Base-by-base conservation (phyloP, 1,140 invertebrate species). In the Heliothis virescens region DNA sequence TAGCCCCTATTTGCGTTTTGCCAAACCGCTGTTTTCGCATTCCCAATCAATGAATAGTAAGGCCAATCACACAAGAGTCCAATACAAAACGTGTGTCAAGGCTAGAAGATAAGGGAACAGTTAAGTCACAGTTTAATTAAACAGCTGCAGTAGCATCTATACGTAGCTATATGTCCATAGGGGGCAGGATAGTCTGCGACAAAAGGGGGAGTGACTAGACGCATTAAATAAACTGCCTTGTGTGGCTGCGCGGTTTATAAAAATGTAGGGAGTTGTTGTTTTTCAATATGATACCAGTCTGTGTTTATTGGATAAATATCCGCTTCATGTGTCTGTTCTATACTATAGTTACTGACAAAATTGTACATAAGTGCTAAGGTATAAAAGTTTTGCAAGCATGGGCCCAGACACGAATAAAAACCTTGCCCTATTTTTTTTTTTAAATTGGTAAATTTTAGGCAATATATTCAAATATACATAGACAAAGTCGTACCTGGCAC, bases 131-230 rank as follows among this genome's bases (percentile, higher is more conserved):
- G 47, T 26, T 18, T 71, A 69, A 69, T 69, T 69, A 71, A 26
- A 53, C 21, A 71, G 2, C 3, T 41, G 48, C 4, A 13, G 7
- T 11, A 18, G 53, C 21, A 55, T 34, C 15, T 65, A 11, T 65
- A 12, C 60, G 10, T 41, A 71, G 48, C 12, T 29, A 73, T 75
- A 52, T 57, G 18, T 26, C 18, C 10, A 65, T 15, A 53, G 60
- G 59, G 41, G 65, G 48, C 21, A 18, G 29, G 57, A 57, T 48
- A 18, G 76, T 55, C 76, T 75, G 79, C 76, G 18, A 79, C 60
- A 69, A 79, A 63, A 77, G 72, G 78, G 82, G 60, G 50, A 75
- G 50, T 63, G 86, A 74, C 86, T 87, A 87, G 86, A 87, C 86
- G 69, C 84, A 83, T 85, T 73, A 86, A 83, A 79, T 55, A 76